phyloP scores from a whole-genome alignment of 2,888 invertebrate species.

The Protonemura montana region DNA sequence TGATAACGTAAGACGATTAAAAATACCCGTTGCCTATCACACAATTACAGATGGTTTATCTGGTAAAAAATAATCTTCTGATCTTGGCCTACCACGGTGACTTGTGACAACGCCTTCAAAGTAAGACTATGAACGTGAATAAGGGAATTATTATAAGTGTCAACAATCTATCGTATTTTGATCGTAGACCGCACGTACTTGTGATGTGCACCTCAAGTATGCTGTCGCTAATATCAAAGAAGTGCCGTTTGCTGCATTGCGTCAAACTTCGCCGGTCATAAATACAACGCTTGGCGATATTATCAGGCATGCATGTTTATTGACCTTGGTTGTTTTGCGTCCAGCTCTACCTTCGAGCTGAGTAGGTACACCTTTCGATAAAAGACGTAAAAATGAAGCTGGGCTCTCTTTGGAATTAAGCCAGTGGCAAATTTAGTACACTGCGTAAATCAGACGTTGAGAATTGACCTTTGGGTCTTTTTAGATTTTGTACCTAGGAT shows the following conservation, averaged over 20 bases:
- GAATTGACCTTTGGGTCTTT: not conserved
- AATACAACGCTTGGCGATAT: not conserved
- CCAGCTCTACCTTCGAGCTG: not conserved
- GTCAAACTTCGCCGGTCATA: not conserved
- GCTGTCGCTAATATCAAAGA: not conserved
- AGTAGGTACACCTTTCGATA: not conserved
- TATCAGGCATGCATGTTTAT: not conserved
- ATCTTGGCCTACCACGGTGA: no score
- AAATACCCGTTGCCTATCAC: no score
- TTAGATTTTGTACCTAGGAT: no score
- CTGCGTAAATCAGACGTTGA: not conserved
- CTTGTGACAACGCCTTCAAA: not conserved
- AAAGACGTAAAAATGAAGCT: not conserved
- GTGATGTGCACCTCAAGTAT: no score
- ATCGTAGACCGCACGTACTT: not conserved
- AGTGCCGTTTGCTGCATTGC: not conserved
- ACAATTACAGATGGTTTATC: no score
- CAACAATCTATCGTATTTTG: no score
- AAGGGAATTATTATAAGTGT: no score
- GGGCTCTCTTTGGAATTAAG: not conserved
- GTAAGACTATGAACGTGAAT: not conserved
- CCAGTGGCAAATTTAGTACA: not conserved
- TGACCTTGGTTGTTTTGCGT: not conserved
- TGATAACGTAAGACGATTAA: no score
- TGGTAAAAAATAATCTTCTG: no score